A percentile compares a stretch with the other conserved stretches of the same genome.
Conservation (phyloP, 2,797 vertebrate species). For the Arctocebus calabarensis region DNA sequence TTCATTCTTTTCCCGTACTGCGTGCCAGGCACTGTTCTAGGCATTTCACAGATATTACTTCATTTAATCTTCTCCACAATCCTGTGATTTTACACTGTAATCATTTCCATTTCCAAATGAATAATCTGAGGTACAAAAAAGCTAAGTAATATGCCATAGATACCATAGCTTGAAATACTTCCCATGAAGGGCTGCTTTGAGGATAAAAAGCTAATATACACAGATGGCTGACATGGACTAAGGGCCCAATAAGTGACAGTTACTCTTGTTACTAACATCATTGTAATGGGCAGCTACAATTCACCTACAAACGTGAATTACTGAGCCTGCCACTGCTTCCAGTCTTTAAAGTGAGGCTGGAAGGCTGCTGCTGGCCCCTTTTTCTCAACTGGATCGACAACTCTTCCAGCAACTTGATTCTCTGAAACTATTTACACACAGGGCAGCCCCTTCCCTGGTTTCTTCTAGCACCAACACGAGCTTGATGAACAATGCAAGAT, state of each 20-base stretch:
- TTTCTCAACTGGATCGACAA: background rate
- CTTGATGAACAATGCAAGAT: slow-evolving; percentile 73
- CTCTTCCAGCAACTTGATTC: slow-evolving; percentile 42
- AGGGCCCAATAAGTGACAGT: background rate
- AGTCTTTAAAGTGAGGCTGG: background rate
- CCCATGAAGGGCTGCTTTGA: background rate
- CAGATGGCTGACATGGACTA: background rate
- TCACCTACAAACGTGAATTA: background rate
- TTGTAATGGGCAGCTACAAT: background rate
- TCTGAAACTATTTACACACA: slow-evolving; percentile 30
- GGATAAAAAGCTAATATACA: background rate
- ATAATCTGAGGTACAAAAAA: background rate
- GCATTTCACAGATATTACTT: too few relatives aligned
- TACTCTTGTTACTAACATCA: background rate
- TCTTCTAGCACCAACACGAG: slow-evolving; percentile 18
- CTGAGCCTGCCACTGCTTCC: background rate
- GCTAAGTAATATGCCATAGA: background rate
- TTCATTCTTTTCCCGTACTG: background rate
- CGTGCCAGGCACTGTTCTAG: background rate
- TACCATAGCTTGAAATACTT: background rate
- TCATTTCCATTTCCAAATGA: slow-evolving; percentile 6
- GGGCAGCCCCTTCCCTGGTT: background rate
- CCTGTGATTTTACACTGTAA: background rate
- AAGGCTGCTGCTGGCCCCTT: background rate
- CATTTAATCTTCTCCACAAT: background rate